A percentile compares a stretch with the other conserved stretches of the same genome.
phyloP scores from a whole-genome alignment of 2,888 invertebrate species.

The Malachius bipustulatus region DNA sequence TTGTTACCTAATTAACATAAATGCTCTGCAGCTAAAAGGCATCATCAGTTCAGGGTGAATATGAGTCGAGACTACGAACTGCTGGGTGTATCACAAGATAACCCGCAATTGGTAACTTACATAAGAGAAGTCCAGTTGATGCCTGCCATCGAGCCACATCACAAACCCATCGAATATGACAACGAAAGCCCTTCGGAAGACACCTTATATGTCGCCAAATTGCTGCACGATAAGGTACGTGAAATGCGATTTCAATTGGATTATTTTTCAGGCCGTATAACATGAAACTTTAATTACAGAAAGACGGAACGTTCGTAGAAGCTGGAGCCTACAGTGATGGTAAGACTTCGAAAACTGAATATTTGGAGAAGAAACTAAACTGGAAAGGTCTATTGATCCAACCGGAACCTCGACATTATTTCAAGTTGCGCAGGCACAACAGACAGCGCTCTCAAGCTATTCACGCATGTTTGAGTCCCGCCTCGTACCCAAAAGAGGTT shows the following conservation, averaged over 20 bases:
- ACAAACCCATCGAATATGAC: slow-evolving; percentile 29
- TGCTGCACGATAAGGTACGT: slow-evolving; percentile 38
- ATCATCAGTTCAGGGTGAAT: slow-evolving; percentile 67
- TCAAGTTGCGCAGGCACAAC: slow-evolving; percentile 47
- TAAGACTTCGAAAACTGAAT: slow-evolving; percentile 52
- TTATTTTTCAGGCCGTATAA: background rate
- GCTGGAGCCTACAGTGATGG: slow-evolving; percentile 48
- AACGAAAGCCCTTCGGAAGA: slow-evolving; percentile 37
- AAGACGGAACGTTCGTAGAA: slow-evolving; percentile 63
- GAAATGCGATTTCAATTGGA: too few relatives aligned
- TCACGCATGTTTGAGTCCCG: slow-evolving; percentile 71
- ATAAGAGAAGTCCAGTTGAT: slow-evolving; percentile 60
- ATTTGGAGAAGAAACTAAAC: slow-evolving; percentile 54
- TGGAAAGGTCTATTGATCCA: slow-evolving; percentile 70
- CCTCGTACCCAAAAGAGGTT: slow-evolving; percentile 64
- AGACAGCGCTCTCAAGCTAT: slow-evolving; percentile 50
- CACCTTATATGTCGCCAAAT: slow-evolving; percentile 36
- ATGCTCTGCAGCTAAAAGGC: slow-evolving; percentile 46
- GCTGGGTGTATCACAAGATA: slow-evolving; percentile 60
- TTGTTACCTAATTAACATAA: slow-evolving; percentile 3
- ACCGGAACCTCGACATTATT: slow-evolving; percentile 67
- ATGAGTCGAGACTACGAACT: slow-evolving; percentile 70
- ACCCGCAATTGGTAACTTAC: slow-evolving; percentile 60
- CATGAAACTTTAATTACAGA: slow-evolving; percentile 34
- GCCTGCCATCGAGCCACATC: slow-evolving; percentile 37